Conservation (phyloP, 2,888 invertebrate species). For the Globia sparganii region DNA sequence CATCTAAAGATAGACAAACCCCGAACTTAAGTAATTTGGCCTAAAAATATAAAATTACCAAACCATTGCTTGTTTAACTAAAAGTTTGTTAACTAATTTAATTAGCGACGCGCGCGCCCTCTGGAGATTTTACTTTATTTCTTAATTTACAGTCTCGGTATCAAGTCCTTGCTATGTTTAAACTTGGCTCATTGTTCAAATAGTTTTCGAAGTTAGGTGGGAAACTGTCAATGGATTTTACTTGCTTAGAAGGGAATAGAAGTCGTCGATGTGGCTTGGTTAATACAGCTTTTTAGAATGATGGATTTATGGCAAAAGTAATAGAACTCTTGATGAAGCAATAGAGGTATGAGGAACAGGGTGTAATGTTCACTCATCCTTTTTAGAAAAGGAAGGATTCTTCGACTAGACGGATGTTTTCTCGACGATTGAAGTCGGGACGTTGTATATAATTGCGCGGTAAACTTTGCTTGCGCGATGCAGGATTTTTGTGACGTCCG, state of each 20-base stretch:
- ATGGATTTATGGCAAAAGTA: neutral
- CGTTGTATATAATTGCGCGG: neutral
- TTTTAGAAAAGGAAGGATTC: neutral
- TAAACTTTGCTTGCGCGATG: neutral
- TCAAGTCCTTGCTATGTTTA: conserved; percentile 29
- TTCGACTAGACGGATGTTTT: neutral
- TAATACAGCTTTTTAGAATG: neutral
- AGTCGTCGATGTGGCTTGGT: neutral
- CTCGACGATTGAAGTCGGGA: neutral
- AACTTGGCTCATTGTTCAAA: conserved; percentile 27
- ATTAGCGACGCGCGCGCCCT: conserved; percentile 36
- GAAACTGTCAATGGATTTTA: conserved; percentile 24
- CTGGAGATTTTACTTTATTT: conserved; percentile 39
- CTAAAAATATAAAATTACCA: conserved; percentile 43
- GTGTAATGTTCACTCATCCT: neutral
- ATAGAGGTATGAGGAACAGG: neutral
- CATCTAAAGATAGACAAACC: conserved; percentile 12
- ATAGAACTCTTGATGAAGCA: neutral
- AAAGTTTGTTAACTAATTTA: conserved; percentile 57
- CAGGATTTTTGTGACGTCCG: neutral
- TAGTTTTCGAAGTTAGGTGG: conserved; percentile 27
- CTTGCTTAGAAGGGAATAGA: neutral
- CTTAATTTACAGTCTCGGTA: conserved; percentile 45
- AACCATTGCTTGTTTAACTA: conserved; percentile 43
- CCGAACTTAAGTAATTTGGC: neutral